Base-by-base conservation (phyloP, 2,797 vertebrate genomes). In the Parambassis ranga region DNA sequence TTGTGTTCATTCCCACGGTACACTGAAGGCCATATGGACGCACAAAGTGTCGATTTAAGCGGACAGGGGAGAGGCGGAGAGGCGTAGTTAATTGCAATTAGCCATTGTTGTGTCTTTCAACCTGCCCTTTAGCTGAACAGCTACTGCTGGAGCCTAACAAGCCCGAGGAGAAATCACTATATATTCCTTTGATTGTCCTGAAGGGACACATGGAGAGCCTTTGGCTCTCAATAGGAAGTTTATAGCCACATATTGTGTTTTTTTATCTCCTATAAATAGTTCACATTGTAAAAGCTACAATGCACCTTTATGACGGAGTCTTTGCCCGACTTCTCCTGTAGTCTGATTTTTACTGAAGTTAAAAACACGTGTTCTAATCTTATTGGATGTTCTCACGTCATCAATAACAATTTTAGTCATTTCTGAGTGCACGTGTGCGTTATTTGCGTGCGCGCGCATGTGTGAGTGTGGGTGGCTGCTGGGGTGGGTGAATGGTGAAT, bases 1-100 rank as follows among this genome's bases (percentile, higher is more conserved):
- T 92, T 91, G 89, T 89, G 84, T 86, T 80, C 80, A 92, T 93
- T 93, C 91, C 92, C 92, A 93, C 93, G 91, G 84, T 91, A 70
- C 83, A 84, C 82, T 27, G 66, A 49, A 70, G 86, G 84, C 85
- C 89, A 91, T 89, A 90, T 92, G 90, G 90, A 88, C 80, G 63
- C 86, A 83, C 84, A 87, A 87, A 90, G 87, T 92, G 89, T 90
- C 79, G 87, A 89, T 89, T 90, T 93, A 89, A 91, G 84, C 88
- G 83, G 88, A 84, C 87, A 84, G 84, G 82, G 84, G 77, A 70
- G 70, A 85, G 83, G 84, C 78, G 83, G 85, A 85, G 88, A 85
- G 89, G 91, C 88, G 88, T 87, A 87, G 80, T 90, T 91, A 90
- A 91, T 90, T 90, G 89, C 90, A 92, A 91, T 92, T 91, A 92